These are phyloP conservation scores for Andrena haemorrhoa DNA, from an alignment of 2,888 invertebrate species.

Conservation along the genomic window DNA sequence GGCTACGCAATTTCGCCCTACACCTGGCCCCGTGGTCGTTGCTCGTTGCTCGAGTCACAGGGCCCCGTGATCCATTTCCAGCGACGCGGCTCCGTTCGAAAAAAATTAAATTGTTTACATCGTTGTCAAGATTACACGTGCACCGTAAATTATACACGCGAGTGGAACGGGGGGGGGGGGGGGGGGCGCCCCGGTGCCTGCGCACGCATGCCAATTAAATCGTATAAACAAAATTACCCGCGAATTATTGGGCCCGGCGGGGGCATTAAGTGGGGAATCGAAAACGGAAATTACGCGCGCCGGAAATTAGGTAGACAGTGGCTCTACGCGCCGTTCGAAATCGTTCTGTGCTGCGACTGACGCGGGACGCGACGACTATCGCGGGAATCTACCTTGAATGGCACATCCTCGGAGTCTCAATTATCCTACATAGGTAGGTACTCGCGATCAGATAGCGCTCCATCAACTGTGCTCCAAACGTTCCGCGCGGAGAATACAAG, in stretches of 20 bases:
- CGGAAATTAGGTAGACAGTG: constrained; percentile 10
- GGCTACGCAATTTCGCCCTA: constrained; percentile 70
- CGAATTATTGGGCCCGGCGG: constrained; percentile 31
- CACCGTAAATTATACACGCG: constrained; percentile 36
- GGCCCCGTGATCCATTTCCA: constrained; percentile 32
- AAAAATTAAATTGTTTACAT: constrained; percentile 47
- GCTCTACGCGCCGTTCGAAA: neutral
- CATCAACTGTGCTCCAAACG: neutral
- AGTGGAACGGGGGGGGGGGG: neutral
- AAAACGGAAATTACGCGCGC: constrained; percentile 3
- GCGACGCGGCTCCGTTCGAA: neutral
- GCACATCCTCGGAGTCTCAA: too few relatives aligned
- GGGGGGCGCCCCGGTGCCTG: neutral
- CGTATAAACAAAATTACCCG: constrained; percentile 44
- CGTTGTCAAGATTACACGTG: constrained; percentile 39
- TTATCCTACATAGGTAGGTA: too few relatives aligned
- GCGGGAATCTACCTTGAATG: too few relatives aligned
- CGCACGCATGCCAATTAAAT: constrained; percentile 48
- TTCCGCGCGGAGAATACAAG: neutral
- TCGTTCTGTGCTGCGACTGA: too few relatives aligned
- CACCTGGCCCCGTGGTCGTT: constrained; percentile 55
- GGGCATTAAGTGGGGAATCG: constrained; percentile 18
- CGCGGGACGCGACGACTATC: too few relatives aligned
- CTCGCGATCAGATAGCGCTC: too few relatives aligned
- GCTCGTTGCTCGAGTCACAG: constrained; percentile 25